A percentile compares a stretch with the other conserved stretches of the same genome.
Conservation (phyloP, 2,797 vertebrate species). For the Catharus ustulatus region DNA sequence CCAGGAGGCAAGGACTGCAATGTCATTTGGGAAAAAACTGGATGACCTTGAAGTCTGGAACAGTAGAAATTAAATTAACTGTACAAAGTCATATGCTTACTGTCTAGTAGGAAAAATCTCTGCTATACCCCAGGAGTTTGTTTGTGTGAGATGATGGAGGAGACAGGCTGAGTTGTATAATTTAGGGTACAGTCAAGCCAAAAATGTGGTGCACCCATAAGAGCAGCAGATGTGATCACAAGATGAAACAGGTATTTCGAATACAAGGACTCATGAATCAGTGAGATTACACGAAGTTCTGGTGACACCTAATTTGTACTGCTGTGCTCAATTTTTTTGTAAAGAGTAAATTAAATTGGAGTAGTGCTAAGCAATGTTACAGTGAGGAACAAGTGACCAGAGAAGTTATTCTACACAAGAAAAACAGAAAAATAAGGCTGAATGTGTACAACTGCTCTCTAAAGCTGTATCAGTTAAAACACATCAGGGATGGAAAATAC, state of each 20-base stretch:
- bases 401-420: neutral
- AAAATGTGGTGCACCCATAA: neutral
- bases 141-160: neutral
- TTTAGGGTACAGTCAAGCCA: neutral
- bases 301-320: neutral
- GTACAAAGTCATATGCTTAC: neutral
- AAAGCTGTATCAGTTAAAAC: neutral
- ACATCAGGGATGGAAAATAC: neutral
- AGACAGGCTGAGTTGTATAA: neutral
- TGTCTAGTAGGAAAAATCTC: neutral
- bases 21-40: neutral
- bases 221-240: neutral
- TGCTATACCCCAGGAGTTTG: neutral
- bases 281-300: neutral
- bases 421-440: neutral
- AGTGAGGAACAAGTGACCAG: neutral
- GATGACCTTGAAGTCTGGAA: neutral
- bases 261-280: neutral
- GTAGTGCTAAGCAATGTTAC: neutral
- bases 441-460: neutral
- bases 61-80: neutral
- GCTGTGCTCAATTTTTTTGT: neutral
- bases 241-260: neutral
- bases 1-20: neutral
- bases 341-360: neutral